Evolutionary conservation across 2,797 vertebrate species (phyloP), one percentile per base, ranked within the genome.

Genomic region (Lacerta agilis): DNA sequence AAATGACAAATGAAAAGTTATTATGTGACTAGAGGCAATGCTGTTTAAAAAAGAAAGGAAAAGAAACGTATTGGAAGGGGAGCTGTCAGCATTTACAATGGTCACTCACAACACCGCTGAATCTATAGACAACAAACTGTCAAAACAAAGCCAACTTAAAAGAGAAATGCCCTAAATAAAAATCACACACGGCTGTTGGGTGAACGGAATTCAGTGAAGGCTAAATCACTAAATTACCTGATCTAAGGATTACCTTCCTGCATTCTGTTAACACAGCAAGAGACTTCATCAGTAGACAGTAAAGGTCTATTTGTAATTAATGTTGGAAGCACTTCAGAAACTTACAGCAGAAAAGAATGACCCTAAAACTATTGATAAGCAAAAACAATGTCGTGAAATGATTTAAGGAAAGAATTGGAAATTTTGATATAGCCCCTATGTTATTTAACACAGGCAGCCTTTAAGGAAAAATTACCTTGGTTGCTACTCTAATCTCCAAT

Each of bases 151-250:
- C 1, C 76, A 66, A 43, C 29, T 81, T 77, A 69, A 83, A 85
- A 89, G 9, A 83, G 64, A 84, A 83, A 84, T 45, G 0, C 49
- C 33, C 20, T 41, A 76, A 90, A 76, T 80, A 10, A 90, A 69
- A 85, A 91, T 64, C 80, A 43, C 38, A 64, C 41, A 27, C 6
- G 27, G 7, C 61, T 79, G 17, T 43, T 45, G 73, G 33, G 13
- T 45, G 58, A 77, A 33, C 5, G 58, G 49, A 88, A 86, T 20
- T 76, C 11, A 25, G 5, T 41, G 43, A 79, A 71, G 15, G 77
- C 79, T 73, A 72, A 45, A 33, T 43, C 41, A 72, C 45, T 80
- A 41, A 41, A 36, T 43, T 80, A 72, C 36, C 45, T 72, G 33
- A n/a, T 20, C 29, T 13, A 83, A 83, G 29, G 27, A 33, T 61